Conservation (phyloP, 1,140 invertebrate genomes). For the Drosophila yakuba region DNA sequence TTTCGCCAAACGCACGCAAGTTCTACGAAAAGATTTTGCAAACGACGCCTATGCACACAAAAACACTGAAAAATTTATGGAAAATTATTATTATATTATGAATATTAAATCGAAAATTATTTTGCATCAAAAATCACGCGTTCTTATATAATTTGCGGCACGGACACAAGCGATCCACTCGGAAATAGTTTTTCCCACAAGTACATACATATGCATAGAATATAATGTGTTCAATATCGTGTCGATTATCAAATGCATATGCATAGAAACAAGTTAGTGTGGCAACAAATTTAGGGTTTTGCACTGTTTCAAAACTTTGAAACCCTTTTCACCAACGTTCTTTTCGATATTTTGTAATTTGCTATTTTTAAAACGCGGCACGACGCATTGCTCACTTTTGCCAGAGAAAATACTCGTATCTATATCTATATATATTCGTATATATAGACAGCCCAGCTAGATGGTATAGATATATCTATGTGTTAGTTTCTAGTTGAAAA, state of each 20-base stretch:
- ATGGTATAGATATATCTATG: constrained; percentile 57
- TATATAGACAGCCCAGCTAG: constrained; percentile 74
- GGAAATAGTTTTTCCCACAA: constrained; percentile 36
- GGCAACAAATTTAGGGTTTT: constrained; percentile 4
- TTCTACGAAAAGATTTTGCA: constrained; percentile 57
- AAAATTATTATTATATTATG: constrained; percentile 48
- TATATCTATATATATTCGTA: constrained; percentile 71
- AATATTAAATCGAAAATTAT: constrained; percentile 30
- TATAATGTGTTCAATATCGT: constrained; percentile 10
- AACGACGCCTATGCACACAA: constrained; percentile 61
- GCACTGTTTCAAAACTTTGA: constrained; percentile 4
- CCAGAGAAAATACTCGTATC: constrained; percentile 73
- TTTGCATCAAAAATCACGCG: constrained; percentile 63
- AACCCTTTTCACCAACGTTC: constrained; percentile 68
- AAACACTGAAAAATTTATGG: constrained; percentile 72
- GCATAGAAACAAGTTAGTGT: neutral
- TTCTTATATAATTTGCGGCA: constrained; percentile 70
- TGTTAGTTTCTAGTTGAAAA: constrained; percentile 77
- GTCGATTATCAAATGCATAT: neutral
- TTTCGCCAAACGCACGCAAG: constrained; percentile 50
- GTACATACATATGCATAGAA: neutral
- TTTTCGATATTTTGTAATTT: constrained; percentile 74
- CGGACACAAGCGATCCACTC: constrained; percentile 16
- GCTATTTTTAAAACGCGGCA: constrained; percentile 75
- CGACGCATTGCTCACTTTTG: constrained; percentile 79